Base-by-base conservation (phyloP, 2,797 vertebrate genomes). In the Syncerus caffer region DNA sequence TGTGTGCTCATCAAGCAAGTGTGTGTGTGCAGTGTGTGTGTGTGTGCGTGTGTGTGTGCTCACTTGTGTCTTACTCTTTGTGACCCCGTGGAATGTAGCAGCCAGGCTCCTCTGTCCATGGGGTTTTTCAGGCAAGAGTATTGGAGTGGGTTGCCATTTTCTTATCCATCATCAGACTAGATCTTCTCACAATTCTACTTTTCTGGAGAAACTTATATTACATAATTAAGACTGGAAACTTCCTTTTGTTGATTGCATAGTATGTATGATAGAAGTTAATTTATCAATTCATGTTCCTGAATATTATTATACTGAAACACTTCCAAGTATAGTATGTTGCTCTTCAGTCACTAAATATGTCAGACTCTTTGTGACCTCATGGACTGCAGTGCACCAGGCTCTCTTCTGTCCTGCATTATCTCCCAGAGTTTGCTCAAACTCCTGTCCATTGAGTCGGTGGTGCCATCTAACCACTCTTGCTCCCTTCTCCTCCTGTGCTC, bases 151-250 rank as follows among this genome's bases (percentile, higher is more conserved):
- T 42, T 74, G 38, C 38, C 71, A 4, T 42, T 42, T 25, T 42
- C 38, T 74, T 74, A 42, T 74, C 3, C 38, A 25, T 25, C 71
- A 42, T 74, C 31, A 74, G 42, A 86, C 9, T 80, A 16, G 8
- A 89, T 12, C 5, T 29, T 89, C 23, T 93, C 4, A 42, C 3
- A 51, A 62, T 53, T 71, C 15, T 50, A 34, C 27, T 87, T 42
- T 83, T 25, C 55, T 85, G 47, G 29, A 80, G 55, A 74, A 90
- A 89, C 12, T 87, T 92, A 23, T 6, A 87, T 57, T 90, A 21
- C 11, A 34, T 62, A 90, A 91, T 9, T 86, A 29, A 95, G 50
- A 17, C 10, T 45, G 14, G 9, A 31, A 19, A 2, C 50, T 88
- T 82, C 8, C 4, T 82, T 85, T 67, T 64, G 13, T 76, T 85